Evolutionary conservation across 2,113 vertebrate species (phyloP), one percentile per base, ranked within the genome.

Genomic region (Protomyctophum bolini): DNA sequence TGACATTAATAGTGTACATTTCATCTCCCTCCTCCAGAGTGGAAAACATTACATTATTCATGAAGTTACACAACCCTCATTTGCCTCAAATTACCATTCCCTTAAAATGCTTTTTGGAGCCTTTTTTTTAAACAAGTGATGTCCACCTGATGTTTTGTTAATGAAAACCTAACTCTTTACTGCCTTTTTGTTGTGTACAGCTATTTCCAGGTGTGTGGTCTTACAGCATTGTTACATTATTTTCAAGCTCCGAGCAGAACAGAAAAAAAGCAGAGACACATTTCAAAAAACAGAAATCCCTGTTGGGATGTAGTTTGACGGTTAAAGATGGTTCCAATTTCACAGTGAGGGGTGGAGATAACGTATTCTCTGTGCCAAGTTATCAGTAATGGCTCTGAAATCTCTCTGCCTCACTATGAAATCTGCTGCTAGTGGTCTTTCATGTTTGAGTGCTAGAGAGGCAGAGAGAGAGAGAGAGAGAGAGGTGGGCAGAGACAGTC

Each of bases 391-490:
- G 61, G 21, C 52, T 68, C 64, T 0, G 49, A 73, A 69, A 65
- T 55, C 66, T 55, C 65, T 54, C 10, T 60, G 57, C 64, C 49
- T 59, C 0, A 41, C 47, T 57, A 59, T 7, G 61, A 63, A 73
- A 76, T 58, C 58, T 15, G 48, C 58, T 14, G 56, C 68, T 8
- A 57, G 76, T 77, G 12, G 66, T 68, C 76, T 82, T 74, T 80
- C 68, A 72, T 63, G 70, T 84, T 58, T 81, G 61, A 68, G 41
- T 76, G 79, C 72, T 41, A 1, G 11, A 59, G 45, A 50, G 64
- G 61, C 33, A 2, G 11, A 59, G 49, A 56, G 68, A 65, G 79
- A 68, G 63, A 62, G 64, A 75, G 64, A 64, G 33, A 41, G 33
- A 41, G 33, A 15, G 55, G 28, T 14, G 5, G 57, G 6, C 10